phyloP scores from a whole-genome alignment of 2,797 vertebrate species.

The Micrastur ruficollis region DNA sequence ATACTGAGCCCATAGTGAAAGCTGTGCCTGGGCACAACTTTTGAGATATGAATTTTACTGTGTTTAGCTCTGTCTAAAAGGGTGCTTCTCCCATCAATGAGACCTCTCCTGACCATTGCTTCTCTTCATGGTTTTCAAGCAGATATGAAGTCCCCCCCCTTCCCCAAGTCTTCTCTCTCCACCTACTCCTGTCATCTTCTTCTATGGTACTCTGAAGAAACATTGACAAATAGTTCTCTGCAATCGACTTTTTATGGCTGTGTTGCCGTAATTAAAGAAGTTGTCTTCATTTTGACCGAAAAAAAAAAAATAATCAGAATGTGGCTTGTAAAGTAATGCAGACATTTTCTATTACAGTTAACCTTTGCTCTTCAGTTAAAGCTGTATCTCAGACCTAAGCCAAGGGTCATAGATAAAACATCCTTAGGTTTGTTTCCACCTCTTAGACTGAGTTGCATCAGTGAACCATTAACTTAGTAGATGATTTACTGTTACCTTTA shows the following conservation, averaged over 20 bases:
- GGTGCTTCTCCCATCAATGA: background rate
- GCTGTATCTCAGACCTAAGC: slow-evolving; percentile 53
- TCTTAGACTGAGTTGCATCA: slow-evolving; percentile 28
- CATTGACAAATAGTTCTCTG: background rate
- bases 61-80: background rate
- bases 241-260: background rate
- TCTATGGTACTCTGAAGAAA: background rate
- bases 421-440: slow-evolving; percentile 2
- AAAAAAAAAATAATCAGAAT: background rate
- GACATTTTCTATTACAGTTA: slow-evolving; percentile 53
- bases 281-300: background rate
- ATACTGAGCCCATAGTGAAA: background rate
- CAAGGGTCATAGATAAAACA: slow-evolving; percentile 69
- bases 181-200: background rate
- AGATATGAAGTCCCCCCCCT: background rate
- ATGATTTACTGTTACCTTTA: slow-evolving; percentile 54
- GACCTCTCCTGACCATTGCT: background rate
- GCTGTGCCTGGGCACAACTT: background rate
- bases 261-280: background rate
- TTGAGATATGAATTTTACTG: background rate
- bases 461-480: slow-evolving; percentile 64
- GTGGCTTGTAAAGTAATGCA: background rate
- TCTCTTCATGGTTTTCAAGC: background rate
- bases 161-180: background rate
- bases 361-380: slow-evolving; percentile 69